A percentile compares a stretch with the other conserved stretches of the same genome.
phyloP scores from a whole-genome alignment of 2,888 invertebrate species.

The Archips xylosteana region DNA sequence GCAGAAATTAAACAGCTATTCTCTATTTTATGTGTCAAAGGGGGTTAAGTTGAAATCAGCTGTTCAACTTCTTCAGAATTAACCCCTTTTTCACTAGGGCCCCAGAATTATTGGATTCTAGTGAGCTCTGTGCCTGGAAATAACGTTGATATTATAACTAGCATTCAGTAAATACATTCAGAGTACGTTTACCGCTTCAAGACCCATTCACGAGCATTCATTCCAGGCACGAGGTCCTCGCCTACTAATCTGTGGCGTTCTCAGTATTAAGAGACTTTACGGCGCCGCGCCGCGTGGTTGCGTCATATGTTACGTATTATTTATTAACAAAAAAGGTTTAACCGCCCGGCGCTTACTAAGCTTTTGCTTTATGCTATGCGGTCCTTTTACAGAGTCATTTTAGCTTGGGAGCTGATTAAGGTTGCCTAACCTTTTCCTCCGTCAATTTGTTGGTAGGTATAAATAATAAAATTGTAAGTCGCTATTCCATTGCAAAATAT shows the following conservation, averaged over 20 bases:
- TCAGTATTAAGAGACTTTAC: background rate
- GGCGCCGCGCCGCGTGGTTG: conserved; percentile 7
- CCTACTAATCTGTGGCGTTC: conserved; percentile 4
- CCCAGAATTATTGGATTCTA: no score
- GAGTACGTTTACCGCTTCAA: background rate
- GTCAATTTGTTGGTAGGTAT: no score
- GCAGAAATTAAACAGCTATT: no score
- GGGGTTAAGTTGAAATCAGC: no score
- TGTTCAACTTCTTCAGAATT: no score
- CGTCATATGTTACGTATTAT: background rate
- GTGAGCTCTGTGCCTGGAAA: background rate
- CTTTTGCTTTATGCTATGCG: background rate
- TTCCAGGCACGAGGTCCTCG: conserved; percentile 6
- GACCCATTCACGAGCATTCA: background rate
- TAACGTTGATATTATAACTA: background rate
- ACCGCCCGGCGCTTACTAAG: background rate
- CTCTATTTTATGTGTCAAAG: no score
- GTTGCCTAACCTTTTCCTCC: no score
- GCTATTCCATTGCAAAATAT: no score
- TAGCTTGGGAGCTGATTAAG: background rate
- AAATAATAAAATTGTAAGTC: no score
- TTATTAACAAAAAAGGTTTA: conserved; percentile 1
- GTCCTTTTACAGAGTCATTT: background rate
- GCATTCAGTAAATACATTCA: background rate
- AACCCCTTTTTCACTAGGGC: no score